These are phyloP conservation scores for Gibbula magus DNA, from an alignment of 2,888 invertebrate genomes.

Conservation along the genomic window DNA sequence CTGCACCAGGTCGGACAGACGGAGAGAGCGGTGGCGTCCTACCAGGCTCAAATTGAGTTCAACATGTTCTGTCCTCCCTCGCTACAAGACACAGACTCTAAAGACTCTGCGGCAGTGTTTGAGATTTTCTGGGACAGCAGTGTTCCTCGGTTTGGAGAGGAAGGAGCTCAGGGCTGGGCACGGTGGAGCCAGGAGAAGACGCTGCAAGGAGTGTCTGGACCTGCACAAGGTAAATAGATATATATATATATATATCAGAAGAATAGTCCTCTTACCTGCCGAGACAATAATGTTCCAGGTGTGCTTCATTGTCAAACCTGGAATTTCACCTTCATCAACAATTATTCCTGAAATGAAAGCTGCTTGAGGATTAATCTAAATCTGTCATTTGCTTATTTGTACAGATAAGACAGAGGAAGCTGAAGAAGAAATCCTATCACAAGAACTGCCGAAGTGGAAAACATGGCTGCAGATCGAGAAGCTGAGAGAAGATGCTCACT, in stretches of 20 bases:
- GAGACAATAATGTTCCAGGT: no score
- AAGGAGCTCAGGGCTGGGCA: slow-evolving; percentile 72
- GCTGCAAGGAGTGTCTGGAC: background rate
- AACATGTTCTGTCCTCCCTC: slow-evolving; percentile 72
- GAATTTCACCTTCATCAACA: no score
- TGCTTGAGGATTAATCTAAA: no score
- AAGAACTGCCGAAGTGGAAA: slow-evolving; percentile 43
- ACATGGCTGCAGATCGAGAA: slow-evolving; percentile 74
- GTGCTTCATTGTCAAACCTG: no score
- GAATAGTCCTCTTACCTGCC: no score
- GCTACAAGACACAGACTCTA: slow-evolving; percentile 48
- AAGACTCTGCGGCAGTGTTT: slow-evolving; percentile 67
- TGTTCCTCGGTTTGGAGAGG: slow-evolving; percentile 74
- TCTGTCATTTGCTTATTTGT: slow-evolving; percentile 12
- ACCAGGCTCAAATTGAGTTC: slow-evolving; percentile 76
- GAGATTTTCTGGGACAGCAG: slow-evolving; percentile 76
- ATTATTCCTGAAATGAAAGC: no score
- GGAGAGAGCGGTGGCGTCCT: slow-evolving; percentile 75
- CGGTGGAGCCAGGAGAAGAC: slow-evolving; percentile 54
- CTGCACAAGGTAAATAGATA: background rate
- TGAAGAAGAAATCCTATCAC: slow-evolving; percentile 55
- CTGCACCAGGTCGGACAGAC: slow-evolving; percentile 72
- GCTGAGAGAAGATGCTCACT: slow-evolving; percentile 68
- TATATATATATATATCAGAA: background rate
- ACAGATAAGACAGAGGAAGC: slow-evolving; percentile 52